phyloP scores from a whole-genome alignment of 2,888 invertebrate genomes.

The Lathronympha strigana region DNA sequence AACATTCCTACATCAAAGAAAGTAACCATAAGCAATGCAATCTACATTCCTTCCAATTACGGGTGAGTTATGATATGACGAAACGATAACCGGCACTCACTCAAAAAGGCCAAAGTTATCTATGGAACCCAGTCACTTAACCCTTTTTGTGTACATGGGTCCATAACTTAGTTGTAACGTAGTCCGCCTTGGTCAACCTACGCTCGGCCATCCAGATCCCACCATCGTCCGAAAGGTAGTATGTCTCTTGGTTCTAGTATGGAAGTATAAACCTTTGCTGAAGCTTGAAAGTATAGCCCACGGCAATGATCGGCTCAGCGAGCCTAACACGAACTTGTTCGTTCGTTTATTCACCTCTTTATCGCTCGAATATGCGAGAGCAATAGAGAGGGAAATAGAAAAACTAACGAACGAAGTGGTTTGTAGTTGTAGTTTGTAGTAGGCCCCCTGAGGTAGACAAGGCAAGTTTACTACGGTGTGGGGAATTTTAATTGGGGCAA shows the following conservation, averaged over 20 bases:
- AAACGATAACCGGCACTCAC: constrained; percentile 2
- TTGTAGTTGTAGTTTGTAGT: no score
- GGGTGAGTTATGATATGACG: constrained; percentile 30
- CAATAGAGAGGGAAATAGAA: no score
- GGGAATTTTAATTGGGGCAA: constrained; percentile 20
- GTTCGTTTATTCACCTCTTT: no score
- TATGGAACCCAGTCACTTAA: not conserved
- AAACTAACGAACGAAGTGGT: no score
- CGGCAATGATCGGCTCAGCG: constrained; percentile 16
- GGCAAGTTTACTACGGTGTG: constrained; percentile 15
- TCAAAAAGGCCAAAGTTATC: not conserved
- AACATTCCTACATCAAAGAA: constrained; percentile 6
- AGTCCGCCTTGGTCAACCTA: constrained; percentile 31
- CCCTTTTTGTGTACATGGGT: not conserved
- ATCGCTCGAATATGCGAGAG: no score
- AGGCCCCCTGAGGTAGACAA: constrained; percentile 21
- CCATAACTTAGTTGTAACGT: constrained; percentile 6
- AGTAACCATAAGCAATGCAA: constrained; percentile 10
- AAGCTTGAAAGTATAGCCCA: not conserved
- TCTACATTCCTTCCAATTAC: constrained; percentile 32
- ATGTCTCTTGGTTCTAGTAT: not conserved
- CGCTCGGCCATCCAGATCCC: constrained; percentile 6
- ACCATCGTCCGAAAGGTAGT: not conserved
- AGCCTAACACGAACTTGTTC: no score
- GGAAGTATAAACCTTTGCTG: not conserved